Percentiles rank a stretch among this genome's conserved stretches.
These are phyloP conservation scores for Pseudochirops corinnae DNA, from an alignment of 2,797 vertebrate species.

Conservation along the genomic window DNA sequence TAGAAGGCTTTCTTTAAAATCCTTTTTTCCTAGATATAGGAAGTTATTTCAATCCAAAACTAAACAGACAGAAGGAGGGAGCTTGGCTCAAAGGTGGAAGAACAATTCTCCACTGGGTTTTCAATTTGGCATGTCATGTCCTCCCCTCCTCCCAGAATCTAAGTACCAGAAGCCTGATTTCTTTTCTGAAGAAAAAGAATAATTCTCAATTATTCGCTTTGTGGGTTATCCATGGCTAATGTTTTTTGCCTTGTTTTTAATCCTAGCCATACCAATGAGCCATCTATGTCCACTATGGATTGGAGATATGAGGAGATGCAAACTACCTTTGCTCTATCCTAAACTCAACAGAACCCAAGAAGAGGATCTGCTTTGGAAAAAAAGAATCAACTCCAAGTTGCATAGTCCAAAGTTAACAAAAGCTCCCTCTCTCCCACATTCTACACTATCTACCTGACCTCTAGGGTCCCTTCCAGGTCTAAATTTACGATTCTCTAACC, in stretches of 20 bases:
- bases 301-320: background rate
- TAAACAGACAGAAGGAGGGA: background rate
- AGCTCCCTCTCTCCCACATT: background rate
- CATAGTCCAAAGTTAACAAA: background rate
- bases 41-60: background rate
- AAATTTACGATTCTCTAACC: background rate
- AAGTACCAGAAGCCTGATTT: fast-evolving
- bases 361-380: background rate
- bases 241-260: background rate
- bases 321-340: background rate
- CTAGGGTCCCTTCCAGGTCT: background rate
- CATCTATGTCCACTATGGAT: background rate
- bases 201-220: background rate
- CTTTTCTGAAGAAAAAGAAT: background rate
- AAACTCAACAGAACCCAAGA: background rate
- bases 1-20: background rate
- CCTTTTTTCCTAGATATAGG: background rate
- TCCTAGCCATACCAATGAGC: background rate
- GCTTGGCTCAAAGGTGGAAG: background rate
- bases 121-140: background rate
- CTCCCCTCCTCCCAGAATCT: fast-evolving
- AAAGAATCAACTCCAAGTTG: background rate
- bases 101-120: background rate
- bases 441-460: background rate
- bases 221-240: background rate